phyloP scores from a whole-genome alignment of 1,140 invertebrate species.

The Atta cephalotes region DNA sequence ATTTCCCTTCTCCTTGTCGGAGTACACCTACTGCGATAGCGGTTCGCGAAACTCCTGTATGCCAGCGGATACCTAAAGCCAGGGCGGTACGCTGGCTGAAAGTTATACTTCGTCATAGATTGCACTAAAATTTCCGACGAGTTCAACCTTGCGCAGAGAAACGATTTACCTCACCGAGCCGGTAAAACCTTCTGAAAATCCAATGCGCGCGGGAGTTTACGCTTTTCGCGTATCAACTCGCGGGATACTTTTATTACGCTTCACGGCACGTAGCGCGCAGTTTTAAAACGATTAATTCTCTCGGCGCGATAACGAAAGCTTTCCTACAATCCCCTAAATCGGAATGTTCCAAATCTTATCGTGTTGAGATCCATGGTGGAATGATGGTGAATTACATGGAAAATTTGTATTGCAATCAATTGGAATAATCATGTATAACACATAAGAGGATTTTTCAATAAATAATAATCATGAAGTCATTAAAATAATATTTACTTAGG shows the following conservation, averaged over 20 bases:
- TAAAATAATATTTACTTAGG: not conserved
- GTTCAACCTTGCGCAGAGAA: constrained; percentile 58
- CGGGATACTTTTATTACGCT: constrained; percentile 60
- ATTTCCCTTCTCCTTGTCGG: not conserved
- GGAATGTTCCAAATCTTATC: constrained; percentile 20
- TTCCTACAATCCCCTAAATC: constrained; percentile 2
- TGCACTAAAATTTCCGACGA: constrained; percentile 55
- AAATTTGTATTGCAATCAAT: constrained; percentile 29
- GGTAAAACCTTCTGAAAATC: constrained; percentile 51
- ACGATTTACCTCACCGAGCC: constrained; percentile 48
- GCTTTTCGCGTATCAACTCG: constrained; percentile 61
- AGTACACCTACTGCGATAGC: constrained; percentile 35
- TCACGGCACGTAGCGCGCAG: constrained; percentile 48
- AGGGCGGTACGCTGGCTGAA: constrained; percentile 25
- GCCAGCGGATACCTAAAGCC: constrained; percentile 28
- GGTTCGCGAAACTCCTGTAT: constrained; percentile 40
- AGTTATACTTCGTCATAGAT: constrained; percentile 60
- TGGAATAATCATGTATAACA: not conserved
- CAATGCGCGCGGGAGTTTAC: constrained; percentile 41
- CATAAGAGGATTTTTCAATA: constrained; percentile 1
- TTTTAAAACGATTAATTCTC: constrained; percentile 62
- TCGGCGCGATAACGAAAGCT: constrained; percentile 52
- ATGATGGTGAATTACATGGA: not conserved
- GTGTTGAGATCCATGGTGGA: constrained; percentile 9
- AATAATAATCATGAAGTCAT: not conserved